phyloP scores from a whole-genome alignment of 2,797 vertebrate genomes.

The Acrocephalus scirpaceus region DNA sequence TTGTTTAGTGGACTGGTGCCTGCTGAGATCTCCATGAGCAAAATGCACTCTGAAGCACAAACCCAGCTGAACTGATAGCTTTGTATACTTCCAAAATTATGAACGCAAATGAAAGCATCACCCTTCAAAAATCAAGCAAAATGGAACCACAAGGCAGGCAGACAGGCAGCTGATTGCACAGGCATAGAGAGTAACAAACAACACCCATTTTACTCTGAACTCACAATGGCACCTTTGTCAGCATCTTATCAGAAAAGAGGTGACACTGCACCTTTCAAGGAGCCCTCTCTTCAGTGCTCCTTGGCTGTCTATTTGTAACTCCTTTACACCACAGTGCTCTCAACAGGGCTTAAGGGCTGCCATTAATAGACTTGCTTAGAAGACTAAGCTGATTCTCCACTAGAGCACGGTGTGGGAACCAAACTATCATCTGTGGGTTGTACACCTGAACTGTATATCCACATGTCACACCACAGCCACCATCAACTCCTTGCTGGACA shows the following conservation, averaged over 20 bases:
- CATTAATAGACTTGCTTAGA: not conserved
- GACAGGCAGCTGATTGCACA: not conserved
- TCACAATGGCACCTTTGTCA: not conserved
- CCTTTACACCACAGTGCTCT: not conserved
- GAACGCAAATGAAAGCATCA: not conserved
- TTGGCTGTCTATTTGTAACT: not conserved
- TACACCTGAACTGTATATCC: not conserved
- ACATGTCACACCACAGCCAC: not conserved
- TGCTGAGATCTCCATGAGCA: not conserved
- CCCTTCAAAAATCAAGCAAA: not conserved
- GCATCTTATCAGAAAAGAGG: not conserved
- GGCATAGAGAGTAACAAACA: not conserved
- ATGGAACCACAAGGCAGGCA: not conserved
- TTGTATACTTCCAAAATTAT: not conserved
- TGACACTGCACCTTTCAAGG: not conserved
- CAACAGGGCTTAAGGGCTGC: not conserved
- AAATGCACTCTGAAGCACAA: not conserved
- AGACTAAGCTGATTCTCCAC: not conserved
- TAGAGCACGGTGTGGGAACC: fast-evolving
- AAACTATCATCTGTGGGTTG: not conserved
- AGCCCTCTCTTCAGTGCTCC: not conserved
- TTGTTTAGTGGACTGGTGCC: not conserved
- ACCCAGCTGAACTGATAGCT: not conserved
- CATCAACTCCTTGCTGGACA: not conserved
- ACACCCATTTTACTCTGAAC: not conserved